A percentile compares a stretch with the other conserved stretches of the same genome.
Conservation (phyloP, 2,797 vertebrate genomes). For the Acestrorhynchus altus region DNA sequence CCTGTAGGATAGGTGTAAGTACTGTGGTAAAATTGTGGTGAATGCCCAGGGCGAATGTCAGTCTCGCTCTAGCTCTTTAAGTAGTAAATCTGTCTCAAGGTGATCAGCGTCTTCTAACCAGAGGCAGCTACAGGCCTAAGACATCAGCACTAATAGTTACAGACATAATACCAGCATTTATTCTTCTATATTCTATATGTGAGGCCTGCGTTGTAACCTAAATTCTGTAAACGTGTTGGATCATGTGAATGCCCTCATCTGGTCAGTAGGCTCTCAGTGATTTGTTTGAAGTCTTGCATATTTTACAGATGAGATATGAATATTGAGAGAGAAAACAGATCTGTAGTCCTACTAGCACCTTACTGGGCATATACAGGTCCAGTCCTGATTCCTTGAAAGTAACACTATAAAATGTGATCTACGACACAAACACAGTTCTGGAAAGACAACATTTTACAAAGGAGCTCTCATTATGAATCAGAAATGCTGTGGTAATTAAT, state of each 20-base stretch:
- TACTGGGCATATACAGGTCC: not conserved
- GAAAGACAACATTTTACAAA: not conserved
- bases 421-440: not conserved
- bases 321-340: not conserved
- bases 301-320: not conserved
- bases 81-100: slow-evolving; percentile 1
- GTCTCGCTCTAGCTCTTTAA: not conserved
- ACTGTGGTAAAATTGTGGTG: slow-evolving; percentile 7
- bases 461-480: not conserved
- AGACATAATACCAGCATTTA: too few relatives aligned
- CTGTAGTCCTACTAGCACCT: too few relatives aligned
- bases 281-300: too few relatives aligned
- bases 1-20: not conserved
- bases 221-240: not conserved
- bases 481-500: not conserved
- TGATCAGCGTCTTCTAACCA: slow-evolving; percentile 31
- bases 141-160: slow-evolving; percentile 2
- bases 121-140: slow-evolving; percentile 34
- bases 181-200: too few relatives aligned
- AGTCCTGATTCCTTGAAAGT: not conserved
- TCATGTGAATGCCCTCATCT: too few relatives aligned
- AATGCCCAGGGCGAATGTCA: not conserved
- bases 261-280: too few relatives aligned
- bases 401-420: not conserved
- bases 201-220: not conserved